Evolutionary conservation across 2,113 vertebrate genomes (phyloP).

Genomic region (Turnix velox): DNA sequence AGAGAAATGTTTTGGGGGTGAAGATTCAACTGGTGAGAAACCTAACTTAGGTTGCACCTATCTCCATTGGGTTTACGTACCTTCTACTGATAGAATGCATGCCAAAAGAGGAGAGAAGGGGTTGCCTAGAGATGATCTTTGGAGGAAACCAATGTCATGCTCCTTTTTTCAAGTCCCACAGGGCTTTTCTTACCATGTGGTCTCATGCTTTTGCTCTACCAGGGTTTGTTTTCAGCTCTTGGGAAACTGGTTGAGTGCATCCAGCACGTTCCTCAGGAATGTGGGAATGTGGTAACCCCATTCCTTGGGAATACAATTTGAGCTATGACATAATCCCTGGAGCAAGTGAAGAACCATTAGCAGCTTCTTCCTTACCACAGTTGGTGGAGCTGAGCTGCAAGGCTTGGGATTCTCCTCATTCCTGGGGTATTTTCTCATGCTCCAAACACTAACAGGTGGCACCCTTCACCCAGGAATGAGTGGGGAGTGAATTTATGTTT

Average conservation of each 20-base stretch:
- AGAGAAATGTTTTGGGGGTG: not conserved
- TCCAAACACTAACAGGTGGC: slow-evolving; percentile 54
- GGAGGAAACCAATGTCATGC: not conserved
- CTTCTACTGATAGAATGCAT: not conserved
- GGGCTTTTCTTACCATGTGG: not conserved
- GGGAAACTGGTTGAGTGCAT: not conserved
- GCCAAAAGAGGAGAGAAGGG: accelerated
- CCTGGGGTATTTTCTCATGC: slow-evolving; percentile 68
- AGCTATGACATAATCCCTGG: slow-evolving; percentile 67
- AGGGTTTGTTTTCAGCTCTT: not conserved
- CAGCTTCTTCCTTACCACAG: slow-evolving; percentile 67
- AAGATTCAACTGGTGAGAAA: not conserved
- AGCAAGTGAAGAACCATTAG: slow-evolving; percentile 69
- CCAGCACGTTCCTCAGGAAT: slow-evolving; percentile 28
- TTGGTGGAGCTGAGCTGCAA: slow-evolving; percentile 8
- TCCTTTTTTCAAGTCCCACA: accelerated
- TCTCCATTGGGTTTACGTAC: accelerated
- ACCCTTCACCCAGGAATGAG: not conserved
- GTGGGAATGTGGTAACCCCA: slow-evolving; percentile 29
- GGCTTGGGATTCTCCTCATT: slow-evolving; percentile 66
- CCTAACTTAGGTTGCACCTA: not conserved
- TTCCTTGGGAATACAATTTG: slow-evolving; percentile 63
- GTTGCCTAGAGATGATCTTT: accelerated
- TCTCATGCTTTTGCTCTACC: not conserved
- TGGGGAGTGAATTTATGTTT: slow-evolving; percentile 3